Percentiles rank a stretch among this genome's conserved stretches.
These are phyloP conservation scores for Ommatoiulus sabulosus DNA, from an alignment of 2,888 invertebrate species.

Conservation along the genomic window DNA sequence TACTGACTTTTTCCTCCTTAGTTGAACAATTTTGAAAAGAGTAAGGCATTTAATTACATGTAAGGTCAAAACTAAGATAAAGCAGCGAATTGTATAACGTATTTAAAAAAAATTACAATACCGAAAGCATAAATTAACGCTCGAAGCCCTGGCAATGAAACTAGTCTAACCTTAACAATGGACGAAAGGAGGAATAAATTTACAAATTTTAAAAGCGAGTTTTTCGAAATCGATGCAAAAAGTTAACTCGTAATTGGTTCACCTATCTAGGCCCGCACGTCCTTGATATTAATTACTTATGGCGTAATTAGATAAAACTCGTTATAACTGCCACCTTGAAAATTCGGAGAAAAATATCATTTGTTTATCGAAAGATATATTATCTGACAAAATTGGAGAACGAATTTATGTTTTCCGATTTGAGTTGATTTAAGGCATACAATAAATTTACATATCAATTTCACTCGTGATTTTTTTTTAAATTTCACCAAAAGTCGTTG, in stretches of 20 bases:
- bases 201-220: background rate
- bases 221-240: background rate
- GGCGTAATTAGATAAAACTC: slow-evolving; percentile 3
- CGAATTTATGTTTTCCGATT: too few species aligned
- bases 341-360: background rate
- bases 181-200: background rate
- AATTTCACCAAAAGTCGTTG: background rate
- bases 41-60: background rate
- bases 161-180: slow-evolving; percentile 64
- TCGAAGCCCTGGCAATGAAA: slow-evolving; percentile 10
- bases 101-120: background rate
- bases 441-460: too few species aligned
- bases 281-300: background rate
- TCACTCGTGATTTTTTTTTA: too few species aligned
- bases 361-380: background rate
- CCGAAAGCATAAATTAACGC: background rate
- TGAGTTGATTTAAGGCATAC: too few species aligned
- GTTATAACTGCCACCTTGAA: slow-evolving; percentile 7
- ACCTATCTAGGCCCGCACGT: background rate
- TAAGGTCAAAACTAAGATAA: background rate
- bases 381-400: too few species aligned
- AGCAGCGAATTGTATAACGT: background rate
- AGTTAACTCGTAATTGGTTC: background rate
- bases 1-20: slow-evolving; percentile 54
- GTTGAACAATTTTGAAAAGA: background rate